Evolutionary conservation across 2,888 invertebrate species (phyloP), one percentile per base, ranked within the genome.

Genomic region (Thelaira solivaga): DNA sequence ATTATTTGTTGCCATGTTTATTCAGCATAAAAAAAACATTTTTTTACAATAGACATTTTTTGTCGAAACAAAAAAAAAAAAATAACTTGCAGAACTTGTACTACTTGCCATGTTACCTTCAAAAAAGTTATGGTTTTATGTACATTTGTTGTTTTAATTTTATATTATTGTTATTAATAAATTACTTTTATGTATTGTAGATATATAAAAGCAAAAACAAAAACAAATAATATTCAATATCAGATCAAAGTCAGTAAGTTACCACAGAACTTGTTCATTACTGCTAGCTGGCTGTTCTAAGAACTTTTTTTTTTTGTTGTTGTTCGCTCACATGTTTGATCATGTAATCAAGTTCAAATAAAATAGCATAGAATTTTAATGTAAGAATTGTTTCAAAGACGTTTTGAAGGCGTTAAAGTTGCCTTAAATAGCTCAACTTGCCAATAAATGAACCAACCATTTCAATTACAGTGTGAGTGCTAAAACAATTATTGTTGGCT

Each of bases 171-270:
- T 51, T 45, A 36, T 36, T 57, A 57, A 47, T 47, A 57, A 57
- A 36, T 18, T 68, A 20, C 13, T n/a, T n/a, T n/a, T n/a, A n/a
- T n/a, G n/a, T n/a, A n/a, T n/a, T n/a, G n/a, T n/a, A n/a, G n/a
- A n/a, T n/a, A n/a, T n/a, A n/a, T n/a, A n/a, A n/a, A n/a, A n/a
- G n/a, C n/a, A n/a, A n/a, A n/a, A n/a, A 26, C 16, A 64, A 36
- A 64, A 47, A 36, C 24, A 29, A 41, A 18, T 39, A 34, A 24
- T 62, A 47, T 64, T 61, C 79, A 75, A 75, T 74, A 59, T 61
- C 65, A 59, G 65, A 71, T 65, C 61, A 71, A 55, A 79, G 74
- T 79, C 69, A 75, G 67, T 62, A 22, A 39, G 18, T 69, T 69
- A 49, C 4, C 26, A 20, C 26, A 18, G 4, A 18, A 71, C 53